phyloP scores from a whole-genome alignment of 2,113 vertebrate species.

The Megaptera novaeangliae region DNA sequence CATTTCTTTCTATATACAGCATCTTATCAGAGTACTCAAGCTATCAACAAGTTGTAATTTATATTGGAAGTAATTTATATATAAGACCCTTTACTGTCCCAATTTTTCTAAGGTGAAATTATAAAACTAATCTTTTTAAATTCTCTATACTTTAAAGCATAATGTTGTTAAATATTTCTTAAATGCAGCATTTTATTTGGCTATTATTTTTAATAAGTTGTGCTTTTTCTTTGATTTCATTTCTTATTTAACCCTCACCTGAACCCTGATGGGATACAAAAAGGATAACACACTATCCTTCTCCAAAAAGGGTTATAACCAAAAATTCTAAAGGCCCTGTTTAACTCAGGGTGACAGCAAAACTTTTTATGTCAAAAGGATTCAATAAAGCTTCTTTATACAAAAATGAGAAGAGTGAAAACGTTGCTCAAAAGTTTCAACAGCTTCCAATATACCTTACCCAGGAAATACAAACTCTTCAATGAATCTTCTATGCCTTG shows the following conservation, averaged over 20 bases:
- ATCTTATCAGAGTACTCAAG: neutral
- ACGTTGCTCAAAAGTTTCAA: neutral
- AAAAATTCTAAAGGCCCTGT: neutral
- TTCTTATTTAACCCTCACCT: neutral
- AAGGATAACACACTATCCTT: neutral
- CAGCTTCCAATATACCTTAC: neutral
- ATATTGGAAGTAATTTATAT: neutral
- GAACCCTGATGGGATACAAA: neutral
- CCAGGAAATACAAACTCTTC: neutral
- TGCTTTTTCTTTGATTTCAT: neutral
- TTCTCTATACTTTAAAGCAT: neutral
- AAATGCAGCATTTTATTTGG: neutral
- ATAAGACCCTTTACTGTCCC: neutral
- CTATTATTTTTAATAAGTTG: neutral
- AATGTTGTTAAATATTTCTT: neutral
- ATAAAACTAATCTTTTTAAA: constrained; percentile 29
- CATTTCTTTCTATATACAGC: neutral
- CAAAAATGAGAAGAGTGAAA: neutral
- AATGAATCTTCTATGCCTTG: neutral
- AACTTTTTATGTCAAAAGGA: neutral
- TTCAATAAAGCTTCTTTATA: neutral
- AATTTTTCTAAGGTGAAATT: neutral
- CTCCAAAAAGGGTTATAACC: neutral
- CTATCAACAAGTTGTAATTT: neutral
- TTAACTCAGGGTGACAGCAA: neutral